A percentile compares a stretch with the other conserved stretches of the same genome.
Evolutionary conservation across 2,888 invertebrate species (phyloP).

Genomic region (Drosophila falleni): DNA sequence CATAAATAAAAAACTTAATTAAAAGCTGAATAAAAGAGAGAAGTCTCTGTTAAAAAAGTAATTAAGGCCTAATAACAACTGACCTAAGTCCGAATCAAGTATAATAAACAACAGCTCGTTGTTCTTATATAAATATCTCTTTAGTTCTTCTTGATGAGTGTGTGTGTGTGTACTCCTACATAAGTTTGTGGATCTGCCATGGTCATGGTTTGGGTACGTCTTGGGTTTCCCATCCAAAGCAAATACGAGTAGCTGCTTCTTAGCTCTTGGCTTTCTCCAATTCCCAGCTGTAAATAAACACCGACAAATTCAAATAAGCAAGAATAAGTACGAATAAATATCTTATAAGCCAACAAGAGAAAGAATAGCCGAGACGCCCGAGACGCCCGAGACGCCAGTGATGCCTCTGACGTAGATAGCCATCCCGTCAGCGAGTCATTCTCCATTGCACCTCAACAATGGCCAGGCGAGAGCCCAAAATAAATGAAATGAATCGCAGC

Average conservation of each 20-base stretch:
- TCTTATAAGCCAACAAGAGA: constrained; percentile 68
- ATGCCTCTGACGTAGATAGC: constrained; percentile 36
- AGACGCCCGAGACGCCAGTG: constrained; percentile 1
- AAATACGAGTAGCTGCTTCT: constrained; percentile 40
- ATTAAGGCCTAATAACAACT: constrained; percentile 65
- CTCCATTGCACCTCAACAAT: constrained; percentile 74
- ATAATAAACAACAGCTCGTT: constrained; percentile 12
- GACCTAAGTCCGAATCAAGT: constrained; percentile 35
- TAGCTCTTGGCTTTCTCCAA: constrained; percentile 42
- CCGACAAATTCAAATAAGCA: constrained; percentile 78
- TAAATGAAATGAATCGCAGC: constrained; percentile 74
- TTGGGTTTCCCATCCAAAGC: constrained; percentile 36
- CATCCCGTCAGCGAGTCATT: constrained; percentile 32
- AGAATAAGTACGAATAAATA: constrained; percentile 80
- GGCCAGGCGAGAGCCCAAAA: constrained; percentile 34
- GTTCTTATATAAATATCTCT: constrained; percentile 18
- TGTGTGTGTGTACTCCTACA: constrained; percentile 9
- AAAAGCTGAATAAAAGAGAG: constrained; percentile 46
- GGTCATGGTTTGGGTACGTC: constrained; percentile 4
- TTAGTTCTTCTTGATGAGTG: constrained; percentile 12
- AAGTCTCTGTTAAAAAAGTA: constrained; percentile 53
- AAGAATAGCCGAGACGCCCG: constrained; percentile 22
- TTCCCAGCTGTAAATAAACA: constrained; percentile 79
- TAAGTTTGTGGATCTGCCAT: constrained; percentile 6
- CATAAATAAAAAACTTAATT: constrained; percentile 81